phyloP scores from a whole-genome alignment of 2,797 vertebrate species.

The Eospalax fontanierii region DNA sequence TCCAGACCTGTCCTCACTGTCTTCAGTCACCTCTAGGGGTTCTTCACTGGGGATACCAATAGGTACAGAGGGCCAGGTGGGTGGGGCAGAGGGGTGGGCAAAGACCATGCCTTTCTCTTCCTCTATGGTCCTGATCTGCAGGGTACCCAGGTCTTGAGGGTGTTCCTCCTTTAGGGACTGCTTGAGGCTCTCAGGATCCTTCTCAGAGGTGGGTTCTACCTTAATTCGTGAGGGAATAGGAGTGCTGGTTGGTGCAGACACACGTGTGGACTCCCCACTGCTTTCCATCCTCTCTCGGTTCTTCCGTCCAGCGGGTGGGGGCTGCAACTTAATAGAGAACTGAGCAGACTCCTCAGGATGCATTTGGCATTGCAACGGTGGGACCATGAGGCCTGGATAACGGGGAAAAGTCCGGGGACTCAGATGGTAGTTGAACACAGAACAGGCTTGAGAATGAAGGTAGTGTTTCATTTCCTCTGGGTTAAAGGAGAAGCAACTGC shows the following conservation, averaged over 20 bases:
- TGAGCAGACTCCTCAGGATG: conserved; percentile 87
- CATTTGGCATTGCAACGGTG: conserved; percentile 85
- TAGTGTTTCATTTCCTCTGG: conserved; percentile 93
- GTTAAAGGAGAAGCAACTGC: conserved; percentile 92
- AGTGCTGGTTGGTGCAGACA: not conserved
- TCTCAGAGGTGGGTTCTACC: conserved; percentile 83
- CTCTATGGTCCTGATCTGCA: conserved; percentile 56
- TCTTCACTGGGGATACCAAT: conserved; percentile 42
- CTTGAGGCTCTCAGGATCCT: conserved; percentile 71
- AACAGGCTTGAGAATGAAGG: conserved; percentile 91
- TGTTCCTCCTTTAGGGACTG: conserved; percentile 33
- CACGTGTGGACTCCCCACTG: conserved; percentile 59
- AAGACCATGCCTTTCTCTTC: conserved; percentile 78
- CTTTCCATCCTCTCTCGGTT: conserved; percentile 87
- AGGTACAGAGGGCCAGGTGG: not conserved
- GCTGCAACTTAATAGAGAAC: conserved; percentile 91
- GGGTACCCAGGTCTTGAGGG: conserved; percentile 20
- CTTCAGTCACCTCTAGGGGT: conserved; percentile 74
- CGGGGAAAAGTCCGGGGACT: conserved; percentile 91
- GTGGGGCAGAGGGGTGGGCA: conserved; percentile 79
- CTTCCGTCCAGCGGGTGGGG: conserved; percentile 88
- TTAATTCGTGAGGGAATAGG: conserved; percentile 81
- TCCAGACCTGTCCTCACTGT: not conserved
- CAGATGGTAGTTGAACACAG: conserved; percentile 92
- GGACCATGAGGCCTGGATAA: conserved; percentile 88